phyloP scores from a whole-genome alignment of 2,888 invertebrate genomes.

The Drosophila niveifrons region DNA sequence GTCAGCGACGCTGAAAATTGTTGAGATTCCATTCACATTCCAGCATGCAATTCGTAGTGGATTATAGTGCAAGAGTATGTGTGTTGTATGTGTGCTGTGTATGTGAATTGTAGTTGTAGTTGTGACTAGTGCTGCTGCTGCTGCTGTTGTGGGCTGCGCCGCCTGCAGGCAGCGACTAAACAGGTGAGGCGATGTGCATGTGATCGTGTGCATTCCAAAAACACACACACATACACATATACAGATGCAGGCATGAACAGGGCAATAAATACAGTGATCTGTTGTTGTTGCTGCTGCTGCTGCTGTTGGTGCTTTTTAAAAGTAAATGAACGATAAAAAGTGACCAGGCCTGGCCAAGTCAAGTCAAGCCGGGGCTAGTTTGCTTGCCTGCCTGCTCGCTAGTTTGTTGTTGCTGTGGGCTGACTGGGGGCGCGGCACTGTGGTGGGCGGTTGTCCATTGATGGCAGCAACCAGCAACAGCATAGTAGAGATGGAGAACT shows the following conservation, averaged over 20 bases:
- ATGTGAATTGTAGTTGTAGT: constrained; percentile 32
- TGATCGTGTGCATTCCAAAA: constrained; percentile 78
- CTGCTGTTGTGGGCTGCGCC: constrained; percentile 51
- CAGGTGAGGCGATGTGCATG: constrained; percentile 71
- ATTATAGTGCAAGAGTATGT: constrained; percentile 49
- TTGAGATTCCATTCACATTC: constrained; percentile 85
- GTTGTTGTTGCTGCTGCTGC: constrained; percentile 46
- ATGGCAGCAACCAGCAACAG: constrained; percentile 16
- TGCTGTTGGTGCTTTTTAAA: constrained; percentile 70
- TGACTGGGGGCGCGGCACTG: constrained; percentile 28
- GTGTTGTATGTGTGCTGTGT: constrained; percentile 33
- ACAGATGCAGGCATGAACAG: constrained; percentile 57
- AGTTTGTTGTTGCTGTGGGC: constrained; percentile 24
- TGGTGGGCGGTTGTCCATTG: constrained; percentile 50
- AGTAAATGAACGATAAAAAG: constrained; percentile 81
- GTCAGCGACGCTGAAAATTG: constrained; percentile 82
- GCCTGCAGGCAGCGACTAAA: constrained; percentile 66
- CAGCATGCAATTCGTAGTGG: constrained; percentile 84
- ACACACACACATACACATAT: constrained; percentile 45
- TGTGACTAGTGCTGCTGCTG: constrained; percentile 20
- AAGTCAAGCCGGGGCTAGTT: constrained; percentile 51
- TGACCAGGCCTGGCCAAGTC: constrained; percentile 63
- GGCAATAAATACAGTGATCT: constrained; percentile 74
- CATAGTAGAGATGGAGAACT: constrained; percentile 22
- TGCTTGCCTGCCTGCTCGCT: constrained; percentile 12